Evolutionary conservation across 1,140 invertebrate species (phyloP).

Genomic region (Tetramorium parvispinum): DNA sequence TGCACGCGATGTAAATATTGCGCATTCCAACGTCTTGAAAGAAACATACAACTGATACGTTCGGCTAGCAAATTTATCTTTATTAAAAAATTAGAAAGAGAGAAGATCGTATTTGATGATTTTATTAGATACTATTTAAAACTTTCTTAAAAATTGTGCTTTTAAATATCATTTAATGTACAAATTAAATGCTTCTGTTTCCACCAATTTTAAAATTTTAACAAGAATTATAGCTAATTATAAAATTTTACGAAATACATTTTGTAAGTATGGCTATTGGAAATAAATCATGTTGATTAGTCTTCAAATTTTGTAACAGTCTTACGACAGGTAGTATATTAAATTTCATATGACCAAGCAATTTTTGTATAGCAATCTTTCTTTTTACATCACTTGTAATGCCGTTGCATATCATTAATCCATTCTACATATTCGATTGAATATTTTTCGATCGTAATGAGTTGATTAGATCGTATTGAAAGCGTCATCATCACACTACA

Average conservation of each 20-base stretch:
- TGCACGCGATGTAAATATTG: background rate
- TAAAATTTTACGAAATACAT: slow-evolving; percentile 3
- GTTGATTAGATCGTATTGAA: slow-evolving; percentile 19
- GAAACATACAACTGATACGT: background rate
- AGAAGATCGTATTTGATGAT: background rate
- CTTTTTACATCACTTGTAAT: slow-evolving; percentile 37
- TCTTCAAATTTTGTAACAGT: background rate
- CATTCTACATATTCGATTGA: slow-evolving; percentile 15
- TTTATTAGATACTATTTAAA: background rate
- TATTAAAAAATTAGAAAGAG: background rate
- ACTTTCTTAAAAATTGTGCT: slow-evolving; percentile 10
- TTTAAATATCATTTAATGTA: slow-evolving; percentile 12
- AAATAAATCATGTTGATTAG: slow-evolving; percentile 21
- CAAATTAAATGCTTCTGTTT: background rate
- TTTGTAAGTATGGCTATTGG: background rate
- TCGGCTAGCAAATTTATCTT: background rate
- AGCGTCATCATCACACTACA: slow-evolving; percentile 50
- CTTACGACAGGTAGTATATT: background rate
- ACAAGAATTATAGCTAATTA: background rate
- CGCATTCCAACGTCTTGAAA: slow-evolving; percentile 5
- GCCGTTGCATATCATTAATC: slow-evolving; percentile 59
- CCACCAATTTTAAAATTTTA: slow-evolving; percentile 13
- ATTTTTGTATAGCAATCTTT: background rate
- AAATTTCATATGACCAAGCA: background rate
- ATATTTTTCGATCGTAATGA: background rate